These are phyloP conservation scores for Abramis brama DNA, from an alignment of 2,113 vertebrate species.

Conservation along the genomic window DNA sequence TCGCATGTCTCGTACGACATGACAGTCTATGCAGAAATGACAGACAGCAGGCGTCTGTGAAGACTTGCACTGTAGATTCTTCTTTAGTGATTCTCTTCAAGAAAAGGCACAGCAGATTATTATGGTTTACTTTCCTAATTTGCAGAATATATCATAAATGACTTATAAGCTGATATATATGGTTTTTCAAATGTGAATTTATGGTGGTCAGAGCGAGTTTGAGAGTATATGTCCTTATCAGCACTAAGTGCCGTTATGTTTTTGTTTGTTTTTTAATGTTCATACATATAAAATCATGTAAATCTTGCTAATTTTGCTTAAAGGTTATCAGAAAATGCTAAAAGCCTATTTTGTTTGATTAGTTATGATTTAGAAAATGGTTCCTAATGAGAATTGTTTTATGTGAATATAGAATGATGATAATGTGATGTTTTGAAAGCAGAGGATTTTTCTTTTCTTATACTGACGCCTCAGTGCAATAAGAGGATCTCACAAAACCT, in stretches of 20 bases:
- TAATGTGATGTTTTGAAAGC: not conserved
- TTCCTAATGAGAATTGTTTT: not conserved
- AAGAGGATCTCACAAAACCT: not conserved
- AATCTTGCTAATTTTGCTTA: not conserved
- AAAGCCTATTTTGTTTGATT: not conserved
- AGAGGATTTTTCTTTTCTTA: not conserved
- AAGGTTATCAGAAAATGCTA: not conserved
- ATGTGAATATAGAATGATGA: not conserved
- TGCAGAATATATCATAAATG: not conserved
- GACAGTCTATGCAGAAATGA: slow-evolving; percentile 26
- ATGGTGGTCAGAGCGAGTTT: not conserved
- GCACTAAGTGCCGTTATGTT: slow-evolving; percentile 16
- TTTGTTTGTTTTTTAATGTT: not conserved
- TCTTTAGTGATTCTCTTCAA: not conserved
- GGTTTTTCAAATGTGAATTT: slow-evolving; percentile 12
- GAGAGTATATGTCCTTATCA: not conserved
- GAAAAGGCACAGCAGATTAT: not conserved
- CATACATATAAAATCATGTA: not conserved
- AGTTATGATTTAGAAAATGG: not conserved
- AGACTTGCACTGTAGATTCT: slow-evolving; percentile 16
- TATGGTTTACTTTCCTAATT: not conserved
- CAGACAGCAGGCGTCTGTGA: slow-evolving; percentile 6
- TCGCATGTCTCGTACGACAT: slow-evolving; percentile 14
- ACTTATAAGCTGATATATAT: not conserved
- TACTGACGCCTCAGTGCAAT: not conserved